A percentile compares a stretch with the other conserved stretches of the same genome.
phyloP scores from a whole-genome alignment of 1,140 invertebrate species.

The Daktulosphaira vitifoliae region DNA sequence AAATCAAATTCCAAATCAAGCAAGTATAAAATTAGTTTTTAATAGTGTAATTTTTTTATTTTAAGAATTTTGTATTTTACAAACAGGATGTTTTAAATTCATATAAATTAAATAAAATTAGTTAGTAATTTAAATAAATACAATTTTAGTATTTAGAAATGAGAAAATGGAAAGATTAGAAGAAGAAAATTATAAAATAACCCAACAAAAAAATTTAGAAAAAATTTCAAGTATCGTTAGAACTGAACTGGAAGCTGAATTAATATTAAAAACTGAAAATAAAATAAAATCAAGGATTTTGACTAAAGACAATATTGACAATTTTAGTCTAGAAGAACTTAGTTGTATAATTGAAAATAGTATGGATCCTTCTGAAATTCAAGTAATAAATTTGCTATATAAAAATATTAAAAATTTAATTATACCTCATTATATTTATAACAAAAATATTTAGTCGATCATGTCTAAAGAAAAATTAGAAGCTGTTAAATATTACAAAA shows the following conservation, averaged over 20 bases:
- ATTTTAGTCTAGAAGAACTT: constrained; percentile 16
- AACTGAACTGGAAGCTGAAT: constrained; percentile 10
- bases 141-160: constrained; percentile 22
- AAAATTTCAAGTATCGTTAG: constrained; percentile 12
- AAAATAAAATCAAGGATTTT: background rate
- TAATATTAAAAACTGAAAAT: background rate
- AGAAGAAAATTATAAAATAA: constrained; percentile 11
- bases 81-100: no score
- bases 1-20: constrained; percentile 22
- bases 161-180: constrained; percentile 23
- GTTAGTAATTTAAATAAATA: background rate
- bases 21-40: background rate
- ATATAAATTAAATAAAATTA: no score
- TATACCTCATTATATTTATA: no score
- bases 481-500: constrained; percentile 16
- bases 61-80: no score
- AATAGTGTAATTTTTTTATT: no score
- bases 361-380: constrained; percentile 13
- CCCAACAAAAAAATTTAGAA: constrained; percentile 24
- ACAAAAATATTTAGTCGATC: background rate
- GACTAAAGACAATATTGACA: constrained; percentile 11
- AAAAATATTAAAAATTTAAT: no score
- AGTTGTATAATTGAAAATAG: constrained; percentile 13
- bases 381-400: constrained; percentile 11
- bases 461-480: constrained; percentile 11